Percentiles rank a stretch among this genome's conserved stretches.
These are phyloP conservation scores for Athene cunicularia DNA, from an alignment of 2,113 vertebrate species.

Conservation along the genomic window DNA sequence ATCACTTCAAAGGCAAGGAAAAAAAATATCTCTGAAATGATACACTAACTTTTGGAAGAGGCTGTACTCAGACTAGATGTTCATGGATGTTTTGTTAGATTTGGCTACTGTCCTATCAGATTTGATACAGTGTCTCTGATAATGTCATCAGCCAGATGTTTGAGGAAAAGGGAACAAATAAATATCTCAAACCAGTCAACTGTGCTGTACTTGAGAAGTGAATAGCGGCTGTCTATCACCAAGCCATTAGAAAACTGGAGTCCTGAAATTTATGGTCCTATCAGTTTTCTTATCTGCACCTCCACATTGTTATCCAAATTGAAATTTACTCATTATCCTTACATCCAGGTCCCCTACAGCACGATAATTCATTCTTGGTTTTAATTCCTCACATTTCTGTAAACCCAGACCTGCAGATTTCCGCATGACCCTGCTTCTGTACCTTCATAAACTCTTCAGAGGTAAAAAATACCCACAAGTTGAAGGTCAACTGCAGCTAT, in stretches of 20 bases:
- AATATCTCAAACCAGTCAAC: neutral
- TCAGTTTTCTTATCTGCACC: neutral
- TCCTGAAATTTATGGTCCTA: neutral
- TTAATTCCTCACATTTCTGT: neutral
- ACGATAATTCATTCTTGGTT: neutral
- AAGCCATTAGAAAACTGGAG: rapidly evolving
- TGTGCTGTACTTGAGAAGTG: neutral
- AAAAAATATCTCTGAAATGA: neutral
- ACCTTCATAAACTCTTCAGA: neutral
- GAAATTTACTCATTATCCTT: neutral
- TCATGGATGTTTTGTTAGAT: neutral
- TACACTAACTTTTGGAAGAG: neutral
- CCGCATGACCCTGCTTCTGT: neutral
- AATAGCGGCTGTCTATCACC: neutral
- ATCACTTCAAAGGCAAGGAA: neutral
- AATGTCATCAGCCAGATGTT: neutral
- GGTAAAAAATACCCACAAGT: neutral
- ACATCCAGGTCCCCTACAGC: neutral
- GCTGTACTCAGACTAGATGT: neutral
- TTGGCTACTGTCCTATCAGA: neutral
- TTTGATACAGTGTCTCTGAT: neutral
- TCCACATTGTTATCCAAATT: neutral
- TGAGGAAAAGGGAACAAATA: neutral
- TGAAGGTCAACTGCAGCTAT: neutral
- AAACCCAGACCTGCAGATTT: neutral